These are phyloP conservation scores for Hirundo rustica DNA, from an alignment of 2,797 vertebrate genomes.

Conservation along the genomic window DNA sequence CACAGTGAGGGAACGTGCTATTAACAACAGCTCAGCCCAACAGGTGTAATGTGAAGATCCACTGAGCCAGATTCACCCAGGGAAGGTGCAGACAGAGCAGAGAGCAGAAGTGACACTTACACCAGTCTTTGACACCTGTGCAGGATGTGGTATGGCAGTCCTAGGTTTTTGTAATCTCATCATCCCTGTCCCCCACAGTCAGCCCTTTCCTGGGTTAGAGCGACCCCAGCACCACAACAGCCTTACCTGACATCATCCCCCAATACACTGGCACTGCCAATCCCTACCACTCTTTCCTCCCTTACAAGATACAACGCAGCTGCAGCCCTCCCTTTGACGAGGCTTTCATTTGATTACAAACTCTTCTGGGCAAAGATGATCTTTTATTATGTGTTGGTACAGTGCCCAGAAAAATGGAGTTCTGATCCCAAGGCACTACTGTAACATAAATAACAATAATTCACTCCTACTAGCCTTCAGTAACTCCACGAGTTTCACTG, in stretches of 20 bases:
- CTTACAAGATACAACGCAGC: neutral
- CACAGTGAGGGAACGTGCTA: neutral
- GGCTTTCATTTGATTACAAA: conserved; percentile 5
- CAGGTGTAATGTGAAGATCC: neutral
- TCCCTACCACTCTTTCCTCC: neutral
- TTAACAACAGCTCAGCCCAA: neutral
- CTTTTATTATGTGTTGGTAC: conserved; percentile 36
- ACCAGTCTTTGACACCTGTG: neutral
- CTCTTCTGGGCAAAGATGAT: neutral
- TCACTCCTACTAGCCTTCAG: conserved; percentile 20
- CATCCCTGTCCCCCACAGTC: neutral
- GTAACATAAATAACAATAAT: conserved; percentile 61
- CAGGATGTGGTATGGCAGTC: neutral
- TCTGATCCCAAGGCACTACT: conserved; percentile 27
- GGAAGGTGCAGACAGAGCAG: neutral
- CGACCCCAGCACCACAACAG: neutral
- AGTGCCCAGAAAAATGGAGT: conserved; percentile 44
- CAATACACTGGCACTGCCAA: neutral
- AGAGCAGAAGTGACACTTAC: neutral
- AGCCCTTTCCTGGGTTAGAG: neutral
- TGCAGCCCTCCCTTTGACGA: neutral
- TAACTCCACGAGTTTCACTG: conserved; percentile 30
- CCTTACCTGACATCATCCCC: neutral
- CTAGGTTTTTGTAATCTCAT: neutral
- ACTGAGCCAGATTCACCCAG: neutral